These are phyloP conservation scores for Mystacornis crossleyi DNA, from an alignment of 2,113 vertebrate genomes.

Conservation along the genomic window DNA sequence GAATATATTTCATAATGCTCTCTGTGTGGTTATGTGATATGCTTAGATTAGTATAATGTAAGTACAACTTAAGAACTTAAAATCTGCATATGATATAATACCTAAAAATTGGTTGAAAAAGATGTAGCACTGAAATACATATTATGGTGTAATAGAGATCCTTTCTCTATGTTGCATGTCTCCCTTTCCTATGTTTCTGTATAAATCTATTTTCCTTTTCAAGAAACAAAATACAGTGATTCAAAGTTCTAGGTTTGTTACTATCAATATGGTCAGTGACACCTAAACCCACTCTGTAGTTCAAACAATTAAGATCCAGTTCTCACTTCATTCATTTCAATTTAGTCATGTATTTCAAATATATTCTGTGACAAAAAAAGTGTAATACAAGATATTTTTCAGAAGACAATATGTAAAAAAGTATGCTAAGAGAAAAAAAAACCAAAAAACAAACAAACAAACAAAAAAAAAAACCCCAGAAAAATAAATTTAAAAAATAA, in stretches of 20 bases:
- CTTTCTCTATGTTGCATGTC: not conserved
- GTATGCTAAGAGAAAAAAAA: not conserved
- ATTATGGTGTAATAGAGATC: not conserved
- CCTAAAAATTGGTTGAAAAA: not conserved
- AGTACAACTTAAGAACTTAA: not conserved
- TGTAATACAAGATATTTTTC: not conserved
- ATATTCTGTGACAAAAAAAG: not conserved
- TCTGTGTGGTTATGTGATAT: not conserved
- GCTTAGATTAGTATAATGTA: not conserved
- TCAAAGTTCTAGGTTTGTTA: not conserved
- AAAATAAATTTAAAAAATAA: not conserved
- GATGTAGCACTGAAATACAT: not conserved
- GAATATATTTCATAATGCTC: not conserved
- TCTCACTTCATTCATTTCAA: not conserved
- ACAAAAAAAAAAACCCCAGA: not conserved
- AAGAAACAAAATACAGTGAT: not conserved
- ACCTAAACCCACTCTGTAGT: not conserved
- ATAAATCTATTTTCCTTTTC: not conserved
- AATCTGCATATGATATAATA: not conserved
- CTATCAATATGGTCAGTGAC: not conserved
- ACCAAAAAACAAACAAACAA: no score
- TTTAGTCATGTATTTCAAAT: not conserved
- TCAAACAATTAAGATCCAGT: not conserved
- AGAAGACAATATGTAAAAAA: not conserved
- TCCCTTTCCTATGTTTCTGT: not conserved